A percentile compares a stretch with the other conserved stretches of the same genome.
Evolutionary conservation across 92 coral and sea anemone species (phyloP).

Genomic region (Zoanthus sansibaricus): DNA sequence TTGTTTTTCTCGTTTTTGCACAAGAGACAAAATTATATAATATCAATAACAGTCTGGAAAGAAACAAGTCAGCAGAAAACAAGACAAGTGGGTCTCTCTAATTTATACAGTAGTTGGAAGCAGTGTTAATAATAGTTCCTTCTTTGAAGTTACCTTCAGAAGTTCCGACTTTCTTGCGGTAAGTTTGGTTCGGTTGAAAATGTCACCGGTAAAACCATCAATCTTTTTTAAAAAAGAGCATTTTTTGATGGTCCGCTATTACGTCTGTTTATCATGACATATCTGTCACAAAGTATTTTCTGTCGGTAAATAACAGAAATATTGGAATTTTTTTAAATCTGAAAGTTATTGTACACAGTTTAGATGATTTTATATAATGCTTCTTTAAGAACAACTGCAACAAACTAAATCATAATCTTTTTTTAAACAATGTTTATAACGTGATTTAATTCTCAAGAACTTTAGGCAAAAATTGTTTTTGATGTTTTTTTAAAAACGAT

Average conservation of each 20-base stretch:
- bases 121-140: constrained; percentile 12
- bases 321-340: constrained; percentile 37
- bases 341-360: constrained; percentile 31
- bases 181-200: constrained; percentile 35
- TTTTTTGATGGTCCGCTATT: constrained; percentile 43
- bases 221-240: not conserved
- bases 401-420: constrained; percentile 12
- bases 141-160: constrained; percentile 35
- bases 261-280: constrained; percentile 28
- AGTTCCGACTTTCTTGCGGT: constrained; percentile 52
- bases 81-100: not conserved
- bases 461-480: not conserved
- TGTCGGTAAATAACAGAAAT: constrained; percentile 20
- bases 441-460: not conserved
- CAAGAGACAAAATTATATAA: constrained; percentile 9
- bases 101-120: constrained; percentile 38
- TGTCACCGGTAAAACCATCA: constrained; percentile 13
- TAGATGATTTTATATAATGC: not conserved
- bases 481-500: constrained; percentile 2
- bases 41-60: not conserved
- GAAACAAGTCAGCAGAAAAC: constrained; percentile 22
- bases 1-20: not conserved
- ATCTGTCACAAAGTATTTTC: constrained; percentile 36
- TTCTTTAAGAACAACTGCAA: constrained; percentile 31
- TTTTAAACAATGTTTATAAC: constrained; percentile 11